Base-by-base conservation (phyloP, 2,113 vertebrate genomes). In the Callorhinus ursinus region DNA sequence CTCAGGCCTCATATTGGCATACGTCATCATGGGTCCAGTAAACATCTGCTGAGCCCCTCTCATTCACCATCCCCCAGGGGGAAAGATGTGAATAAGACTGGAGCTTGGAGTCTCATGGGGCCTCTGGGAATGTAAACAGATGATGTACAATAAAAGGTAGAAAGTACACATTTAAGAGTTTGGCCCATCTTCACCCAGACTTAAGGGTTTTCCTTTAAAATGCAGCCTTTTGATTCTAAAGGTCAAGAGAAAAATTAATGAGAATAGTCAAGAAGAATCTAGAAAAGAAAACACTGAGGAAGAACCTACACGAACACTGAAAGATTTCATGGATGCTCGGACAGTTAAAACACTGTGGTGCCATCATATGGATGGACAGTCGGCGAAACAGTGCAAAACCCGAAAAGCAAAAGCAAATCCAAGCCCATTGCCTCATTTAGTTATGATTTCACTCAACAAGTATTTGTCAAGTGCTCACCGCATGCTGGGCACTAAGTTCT, bases 21-120 rank as follows among this genome's bases (percentile, higher is more conserved):
- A 15, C 1, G 2, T 28, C 6, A 3, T 5, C 0, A 0, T 5
- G 26, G 36, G 21, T 22, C 63, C 21, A 7, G 57, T 16, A 22
- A 5, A 9, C 9, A 8, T 39, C 42, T 1, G 14, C 28, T 21
- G 26, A 49, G 11, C 33, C 10, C 61, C 42, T 31, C 72, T 21
- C 15, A 7, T 15, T 55, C 67, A 31, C 77, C 57, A 49, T 39
- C 7, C 55, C 59, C 21, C 92, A 13, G 15, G 53, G 33, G 12
- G 42, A 9, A 55, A 74, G 1, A 53, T 19, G 28, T 2, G 36
- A 36, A 26, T 18, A 7, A 69, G 24, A 14, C 8, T 2, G n/a
- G 11, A 22, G 33, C 26, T 57, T 76, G 59, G 18, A 14, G 65
- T 16, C 18, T 11, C 42, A 1, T 5, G 14, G 77, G 21, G 24